phyloP scores from a whole-genome alignment of 2,888 invertebrate species.

The Bombylius major region DNA sequence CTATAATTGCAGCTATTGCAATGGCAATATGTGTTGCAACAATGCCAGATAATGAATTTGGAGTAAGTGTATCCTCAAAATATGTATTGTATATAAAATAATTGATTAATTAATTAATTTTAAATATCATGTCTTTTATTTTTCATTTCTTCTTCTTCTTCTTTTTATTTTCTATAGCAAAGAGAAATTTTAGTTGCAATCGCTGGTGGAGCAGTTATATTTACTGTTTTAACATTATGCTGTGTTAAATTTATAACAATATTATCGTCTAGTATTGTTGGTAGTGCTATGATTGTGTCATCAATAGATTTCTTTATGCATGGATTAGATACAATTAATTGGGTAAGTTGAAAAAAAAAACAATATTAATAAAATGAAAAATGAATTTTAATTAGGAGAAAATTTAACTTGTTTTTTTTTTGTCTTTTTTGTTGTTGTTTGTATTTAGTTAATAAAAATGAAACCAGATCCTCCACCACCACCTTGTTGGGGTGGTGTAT shows the following conservation, averaged over 20 bases:
- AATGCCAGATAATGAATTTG: constrained; percentile 37
- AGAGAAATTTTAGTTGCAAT: constrained; percentile 36
- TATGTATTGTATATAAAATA: not conserved
- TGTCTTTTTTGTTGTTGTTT: not conserved
- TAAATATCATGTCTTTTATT: not conserved
- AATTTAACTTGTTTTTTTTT: not conserved
- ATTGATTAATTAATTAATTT: not conserved
- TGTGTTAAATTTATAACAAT: constrained; percentile 36
- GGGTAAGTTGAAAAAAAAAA: constrained; percentile 25
- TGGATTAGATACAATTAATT: constrained; percentile 31
- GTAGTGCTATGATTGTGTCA: constrained; percentile 34
- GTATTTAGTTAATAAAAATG: constrained; percentile 24
- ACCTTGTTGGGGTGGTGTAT: constrained; percentile 35
- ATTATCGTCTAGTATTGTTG: constrained; percentile 34
- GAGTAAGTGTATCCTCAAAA: constrained; percentile 21
- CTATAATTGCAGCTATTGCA: constrained; percentile 31
- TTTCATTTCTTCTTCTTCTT: not conserved
- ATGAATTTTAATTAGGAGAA: not conserved
- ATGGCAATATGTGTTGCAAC: constrained; percentile 37
- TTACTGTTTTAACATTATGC: constrained; percentile 34
- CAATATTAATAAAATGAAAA: not conserved
- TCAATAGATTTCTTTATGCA: constrained; percentile 36
- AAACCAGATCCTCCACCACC: constrained; percentile 35
- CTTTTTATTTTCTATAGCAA: constrained; percentile 21
- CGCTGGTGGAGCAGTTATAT: constrained; percentile 35